Evolutionary conservation across 2,113 vertebrate genomes (phyloP).

Genomic region (Tragelaphus imberbis): DNA sequence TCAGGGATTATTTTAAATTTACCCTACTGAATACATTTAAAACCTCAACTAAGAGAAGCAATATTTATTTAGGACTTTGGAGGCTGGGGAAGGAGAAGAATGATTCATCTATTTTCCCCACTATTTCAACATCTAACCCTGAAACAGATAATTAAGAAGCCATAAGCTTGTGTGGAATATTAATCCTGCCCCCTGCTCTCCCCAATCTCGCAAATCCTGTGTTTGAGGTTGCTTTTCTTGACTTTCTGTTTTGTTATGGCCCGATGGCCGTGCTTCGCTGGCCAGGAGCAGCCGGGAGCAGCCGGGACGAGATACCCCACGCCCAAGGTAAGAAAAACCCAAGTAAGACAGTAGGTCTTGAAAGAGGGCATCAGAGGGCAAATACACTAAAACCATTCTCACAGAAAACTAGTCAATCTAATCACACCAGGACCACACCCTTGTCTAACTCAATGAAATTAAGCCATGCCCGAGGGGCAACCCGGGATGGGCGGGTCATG

Average conservation of each 20-base stretch:
- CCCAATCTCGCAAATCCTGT: neutral
- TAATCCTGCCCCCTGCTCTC: neutral
- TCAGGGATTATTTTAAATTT: constrained; percentile 32
- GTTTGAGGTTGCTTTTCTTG: neutral
- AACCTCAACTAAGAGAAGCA: neutral
- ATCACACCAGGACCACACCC: too few species aligned
- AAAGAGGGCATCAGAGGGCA: too few species aligned
- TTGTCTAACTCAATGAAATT: too few species aligned
- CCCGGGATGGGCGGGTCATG: too few species aligned
- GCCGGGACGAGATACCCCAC: too few species aligned
- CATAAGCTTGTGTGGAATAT: neutral
- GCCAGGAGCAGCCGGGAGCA: too few species aligned
- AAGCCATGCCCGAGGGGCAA: too few species aligned
- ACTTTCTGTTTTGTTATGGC: neutral
- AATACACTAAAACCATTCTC: too few species aligned
- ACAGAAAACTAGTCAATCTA: too few species aligned
- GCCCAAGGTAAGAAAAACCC: too few species aligned
- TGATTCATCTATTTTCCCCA: neutral
- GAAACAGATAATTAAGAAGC: neutral
- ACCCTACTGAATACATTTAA: neutral
- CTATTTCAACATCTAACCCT: neutral
- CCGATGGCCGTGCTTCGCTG: too few species aligned
- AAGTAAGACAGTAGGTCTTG: too few species aligned
- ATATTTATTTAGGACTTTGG: neutral
- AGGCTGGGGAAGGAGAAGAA: neutral